Evolutionary conservation across 2,113 vertebrate genomes (phyloP).

Genomic region (Xiphorhynchus elegans): DNA sequence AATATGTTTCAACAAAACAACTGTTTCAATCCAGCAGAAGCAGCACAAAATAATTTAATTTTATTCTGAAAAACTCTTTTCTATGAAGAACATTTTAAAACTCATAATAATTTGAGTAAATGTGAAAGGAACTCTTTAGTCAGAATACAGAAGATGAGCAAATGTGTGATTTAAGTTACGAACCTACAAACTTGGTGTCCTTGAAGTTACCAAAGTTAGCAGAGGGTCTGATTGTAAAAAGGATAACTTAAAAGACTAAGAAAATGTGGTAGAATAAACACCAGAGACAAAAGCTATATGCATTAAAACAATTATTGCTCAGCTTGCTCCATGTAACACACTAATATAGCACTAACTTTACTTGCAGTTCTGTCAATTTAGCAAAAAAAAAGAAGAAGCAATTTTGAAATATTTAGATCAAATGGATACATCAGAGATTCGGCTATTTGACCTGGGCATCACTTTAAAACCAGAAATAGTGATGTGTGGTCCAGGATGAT

Average conservation of each 20-base stretch:
- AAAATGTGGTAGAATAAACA: constrained; percentile 1
- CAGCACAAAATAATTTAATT: constrained; percentile 17
- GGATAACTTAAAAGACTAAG: constrained; percentile 2
- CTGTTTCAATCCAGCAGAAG: constrained; percentile 57
- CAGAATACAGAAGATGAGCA: constrained; percentile 62
- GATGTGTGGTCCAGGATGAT: not conserved
- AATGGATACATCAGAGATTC: not conserved
- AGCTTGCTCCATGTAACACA: not conserved
- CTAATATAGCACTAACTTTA: not conserved
- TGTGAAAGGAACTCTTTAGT: constrained; percentile 36
- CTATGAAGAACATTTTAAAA: constrained; percentile 45
- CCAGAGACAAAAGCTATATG: not conserved
- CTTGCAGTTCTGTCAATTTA: not conserved
- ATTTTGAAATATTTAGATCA: not conserved
- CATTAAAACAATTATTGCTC: constrained; percentile 18
- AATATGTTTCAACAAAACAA: constrained; percentile 47
- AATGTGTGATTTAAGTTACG: constrained; percentile 56
- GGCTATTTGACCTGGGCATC: not conserved
- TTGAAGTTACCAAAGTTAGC: constrained; percentile 27
- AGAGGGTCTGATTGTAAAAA: constrained; percentile 11
- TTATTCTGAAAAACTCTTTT: not conserved
- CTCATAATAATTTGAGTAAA: constrained; percentile 49
- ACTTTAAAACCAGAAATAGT: not conserved
- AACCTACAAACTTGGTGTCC: constrained; percentile 12
- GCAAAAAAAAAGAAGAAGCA: not conserved